Evolutionary conservation across 2,888 invertebrate species (phyloP), one percentile per base, ranked within the genome.

Genomic region (Eilema caniola): DNA sequence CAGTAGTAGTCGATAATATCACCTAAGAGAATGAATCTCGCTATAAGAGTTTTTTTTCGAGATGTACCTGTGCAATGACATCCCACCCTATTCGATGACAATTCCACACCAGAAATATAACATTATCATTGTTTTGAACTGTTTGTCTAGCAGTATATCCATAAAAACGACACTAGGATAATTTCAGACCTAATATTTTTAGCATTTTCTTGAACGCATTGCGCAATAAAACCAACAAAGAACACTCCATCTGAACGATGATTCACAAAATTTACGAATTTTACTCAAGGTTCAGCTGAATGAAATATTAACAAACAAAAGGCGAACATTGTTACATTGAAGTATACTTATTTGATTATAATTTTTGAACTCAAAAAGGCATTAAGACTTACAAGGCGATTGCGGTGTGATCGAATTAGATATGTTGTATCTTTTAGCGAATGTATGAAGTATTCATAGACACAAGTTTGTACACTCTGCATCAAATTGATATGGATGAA

Each of bases 151-250:
- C 16, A 53, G 2, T 47, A 20, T 47, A 4, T 41, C 14, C 41
- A 47, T 47, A 47, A 47, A 47, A 56, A 57, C 8, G 37, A 56
- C 33, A 56, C 11, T 5, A 62, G 20, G 53, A 60, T 57, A 7
- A 24, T 25, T 33, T 37, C 20, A 31, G 1, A 25, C 16, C 1
- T 24, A 7, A 59, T 23, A 5, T 67, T 31, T 71, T 56, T 56
- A 73, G 57, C 24, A 16, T 65, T 72, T 71, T 66, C 28, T 70
- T 69, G 28, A 69, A 65, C 64, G 65, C 59, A 80, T 75, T 80
- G 67, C 71, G 69, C 37, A 73, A 69, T 67, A 69, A 41, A 65
- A 72, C 76, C 59, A 71, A 72, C 63, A 70, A 70, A 70, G 66
- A 70, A 67, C 70, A 56, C 28, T 62, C 24, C 28, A 66, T 66